Conservation (phyloP, 2,113 vertebrate genomes). For the Pteropus alecto region DNA sequence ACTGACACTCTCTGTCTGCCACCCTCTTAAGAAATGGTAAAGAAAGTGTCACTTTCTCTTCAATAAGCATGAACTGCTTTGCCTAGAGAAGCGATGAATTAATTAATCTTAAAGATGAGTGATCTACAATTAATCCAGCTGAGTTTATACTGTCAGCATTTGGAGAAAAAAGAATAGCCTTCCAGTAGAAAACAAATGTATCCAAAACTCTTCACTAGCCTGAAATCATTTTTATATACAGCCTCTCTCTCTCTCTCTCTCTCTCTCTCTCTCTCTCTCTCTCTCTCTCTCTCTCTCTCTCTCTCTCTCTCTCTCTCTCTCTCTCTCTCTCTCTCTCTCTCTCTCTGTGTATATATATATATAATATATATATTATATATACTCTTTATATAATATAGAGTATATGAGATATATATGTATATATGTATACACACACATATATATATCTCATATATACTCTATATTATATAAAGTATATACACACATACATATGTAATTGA, state of each 20-base stretch:
- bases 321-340: no score
- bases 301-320: background rate
- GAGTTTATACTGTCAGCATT: background rate
- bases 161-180: background rate
- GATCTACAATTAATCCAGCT: constrained; percentile 12
- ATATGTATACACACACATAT: background rate
- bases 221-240: background rate
- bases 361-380: background rate
- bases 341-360: no score
- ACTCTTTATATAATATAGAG: no score
- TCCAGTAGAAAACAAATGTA: constrained; percentile 1
- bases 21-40: background rate
- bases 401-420: background rate
- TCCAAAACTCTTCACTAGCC: background rate
- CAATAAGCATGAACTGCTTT: constrained; percentile 22
- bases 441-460: background rate
- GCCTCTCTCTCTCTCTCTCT: background rate
- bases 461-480: no score
- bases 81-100: constrained; percentile 7
- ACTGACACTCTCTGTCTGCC: constrained; percentile 28
- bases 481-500: background rate
- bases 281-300: no score
- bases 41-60: constrained; percentile 36
- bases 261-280: no score
- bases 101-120: constrained; percentile 45